A percentile compares a stretch with the other conserved stretches of the same genome.
These are phyloP conservation scores for Tiaroga cobitis DNA, from an alignment of 2,797 vertebrate genomes.

Conservation along the genomic window DNA sequence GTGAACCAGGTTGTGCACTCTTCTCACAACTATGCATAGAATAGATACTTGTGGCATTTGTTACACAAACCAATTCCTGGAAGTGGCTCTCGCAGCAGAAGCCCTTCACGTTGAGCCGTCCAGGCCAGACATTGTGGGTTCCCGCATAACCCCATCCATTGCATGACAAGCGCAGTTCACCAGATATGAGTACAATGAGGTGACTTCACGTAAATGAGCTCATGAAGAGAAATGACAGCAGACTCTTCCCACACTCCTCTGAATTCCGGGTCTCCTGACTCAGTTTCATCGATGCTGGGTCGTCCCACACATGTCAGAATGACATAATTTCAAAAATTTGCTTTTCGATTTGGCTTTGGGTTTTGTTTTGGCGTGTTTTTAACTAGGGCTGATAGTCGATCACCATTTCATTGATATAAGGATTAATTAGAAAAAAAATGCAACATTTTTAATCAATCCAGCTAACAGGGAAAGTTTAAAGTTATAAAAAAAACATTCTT, in stretches of 20 bases:
- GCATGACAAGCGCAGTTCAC: not conserved
- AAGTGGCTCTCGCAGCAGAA: conserved; percentile 4
- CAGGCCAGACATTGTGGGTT: not conserved
- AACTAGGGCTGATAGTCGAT: not conserved
- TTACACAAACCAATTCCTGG: conserved; percentile 15
- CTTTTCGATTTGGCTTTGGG: not conserved
- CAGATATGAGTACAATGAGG: not conserved
- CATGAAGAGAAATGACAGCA: conserved; percentile 3
- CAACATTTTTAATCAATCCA: no score
- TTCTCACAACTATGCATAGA: not conserved
- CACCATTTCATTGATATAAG: not conserved
- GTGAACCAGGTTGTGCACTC: not conserved
- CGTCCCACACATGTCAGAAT: not conserved
- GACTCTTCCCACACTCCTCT: not conserved
- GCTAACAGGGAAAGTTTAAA: no score
- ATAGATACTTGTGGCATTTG: not conserved
- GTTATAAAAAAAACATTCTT: no score
- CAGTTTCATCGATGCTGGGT: not conserved
- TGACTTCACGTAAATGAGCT: conserved; percentile 31
- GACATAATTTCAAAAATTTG: not conserved
- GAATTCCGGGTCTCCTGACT: not conserved
- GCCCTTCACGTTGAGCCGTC: not conserved
- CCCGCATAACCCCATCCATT: conserved; percentile 1
- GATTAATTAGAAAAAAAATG: not conserved
- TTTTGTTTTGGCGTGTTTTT: not conserved